Conservation (phyloP, 2,113 vertebrate genomes). For the Campylomormyrus tamandua region DNA sequence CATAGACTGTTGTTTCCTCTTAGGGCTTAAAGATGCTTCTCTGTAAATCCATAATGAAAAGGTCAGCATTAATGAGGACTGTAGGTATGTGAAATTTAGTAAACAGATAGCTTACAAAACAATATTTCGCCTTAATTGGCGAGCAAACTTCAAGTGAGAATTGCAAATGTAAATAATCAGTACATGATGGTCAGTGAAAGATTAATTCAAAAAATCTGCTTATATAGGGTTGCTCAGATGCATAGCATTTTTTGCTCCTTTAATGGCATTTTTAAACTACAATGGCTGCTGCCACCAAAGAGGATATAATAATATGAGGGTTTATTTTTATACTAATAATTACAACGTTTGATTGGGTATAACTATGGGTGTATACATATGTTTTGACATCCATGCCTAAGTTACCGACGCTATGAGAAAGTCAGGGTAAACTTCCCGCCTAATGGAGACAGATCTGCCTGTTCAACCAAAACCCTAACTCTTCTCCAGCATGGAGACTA, state of each 20-base stretch:
- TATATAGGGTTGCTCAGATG: no score
- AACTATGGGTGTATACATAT: not conserved
- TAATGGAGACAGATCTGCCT: conserved; percentile 13
- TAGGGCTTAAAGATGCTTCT: not conserved
- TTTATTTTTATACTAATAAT: not conserved
- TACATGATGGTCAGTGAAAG: not conserved
- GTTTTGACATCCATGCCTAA: not conserved
- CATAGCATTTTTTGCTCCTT: not conserved
- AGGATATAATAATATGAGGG: not conserved
- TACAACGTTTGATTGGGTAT: not conserved
- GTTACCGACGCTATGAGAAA: not conserved
- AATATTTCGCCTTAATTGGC: not conserved
- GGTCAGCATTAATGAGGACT: not conserved
- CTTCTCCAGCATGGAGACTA: not conserved
- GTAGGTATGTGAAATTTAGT: not conserved
- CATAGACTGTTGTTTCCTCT: not conserved
- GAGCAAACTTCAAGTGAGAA: not conserved
- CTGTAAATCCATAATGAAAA: not conserved
- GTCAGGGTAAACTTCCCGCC: not conserved
- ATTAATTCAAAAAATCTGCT: not conserved
- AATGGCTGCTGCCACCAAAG: not conserved
- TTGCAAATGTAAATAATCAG: not conserved
- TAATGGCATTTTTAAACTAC: not conserved
- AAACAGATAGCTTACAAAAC: not conserved
- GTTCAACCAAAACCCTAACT: not conserved